Evolutionary conservation across 2,888 invertebrate genomes (phyloP), one percentile per base, ranked within the genome.

Genomic region (Limnephilus lunatus): DNA sequence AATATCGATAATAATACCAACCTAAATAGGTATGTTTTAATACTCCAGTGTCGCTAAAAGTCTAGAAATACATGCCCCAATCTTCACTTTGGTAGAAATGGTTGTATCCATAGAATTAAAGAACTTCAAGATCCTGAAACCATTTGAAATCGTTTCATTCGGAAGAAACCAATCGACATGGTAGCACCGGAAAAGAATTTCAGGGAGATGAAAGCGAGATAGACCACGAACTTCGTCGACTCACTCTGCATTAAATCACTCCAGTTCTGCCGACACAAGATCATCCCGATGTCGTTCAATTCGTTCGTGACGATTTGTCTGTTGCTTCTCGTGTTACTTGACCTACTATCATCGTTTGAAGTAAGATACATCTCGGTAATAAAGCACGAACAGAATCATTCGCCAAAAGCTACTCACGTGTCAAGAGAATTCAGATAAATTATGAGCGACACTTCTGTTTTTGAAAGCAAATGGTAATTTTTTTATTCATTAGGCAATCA

Each of bases 161-260:
- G 32, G 15, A 32, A n/a, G 53, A 88, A 30, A 88, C n/a, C 88
- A 68, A 88, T 53, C 48, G 88, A 53, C n/a, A 68, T 88, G 53
- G 53, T 9, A 30, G 32, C 44, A 44, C 68, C 31, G 32, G n/a
- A 82, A 82, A 82, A 82, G 68, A 88, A 44, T 44, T 88, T 48
- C 30, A 30, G 30, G 30, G 68, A 89, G 89, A 89, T 89, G 39
- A 44, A n/a, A 81, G 19, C 30, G 89, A 35, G 89, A 89, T 89
- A 89, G 89, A 68, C 44, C 89, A 89, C 89, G 89, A 89, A 44
- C 44, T 89, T 35, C 31, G 86, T n/a, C 30, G 44, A 86, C 86
- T 44, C 39, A 32, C 83, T n/a, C 25, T 44, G 44, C 53, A 53
- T 53, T 53, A 53, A 53, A 53, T 53, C 53, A 53, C 53, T 53